Evolutionary conservation across 2,113 vertebrate species (phyloP).

Genomic region (Ciconia maguari): DNA sequence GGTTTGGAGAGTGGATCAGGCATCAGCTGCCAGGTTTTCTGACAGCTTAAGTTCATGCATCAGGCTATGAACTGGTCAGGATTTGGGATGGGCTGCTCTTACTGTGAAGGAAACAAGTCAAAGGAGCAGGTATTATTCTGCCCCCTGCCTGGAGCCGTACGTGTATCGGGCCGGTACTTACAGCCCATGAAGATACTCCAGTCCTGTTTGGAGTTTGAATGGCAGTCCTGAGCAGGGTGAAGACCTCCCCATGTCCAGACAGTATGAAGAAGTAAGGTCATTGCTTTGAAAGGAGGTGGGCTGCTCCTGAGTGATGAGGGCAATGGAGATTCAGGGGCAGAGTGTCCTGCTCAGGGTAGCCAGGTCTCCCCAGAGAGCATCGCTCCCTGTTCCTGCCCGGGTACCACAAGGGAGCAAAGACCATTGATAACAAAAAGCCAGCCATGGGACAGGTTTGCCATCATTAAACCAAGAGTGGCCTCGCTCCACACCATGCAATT

Average conservation of each 20-base stretch:
- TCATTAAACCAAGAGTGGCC: not conserved
- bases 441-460: not conserved
- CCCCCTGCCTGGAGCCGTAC: rapidly evolving
- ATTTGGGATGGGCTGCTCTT: not conserved
- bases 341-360: not conserved
- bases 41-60: not conserved
- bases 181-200: not conserved
- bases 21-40: not conserved
- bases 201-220: not conserved
- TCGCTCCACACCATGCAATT: not conserved
- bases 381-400: not conserved
- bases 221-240: not conserved
- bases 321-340: not conserved
- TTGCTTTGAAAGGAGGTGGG: not conserved
- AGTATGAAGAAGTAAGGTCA: not conserved
- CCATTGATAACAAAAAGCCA: not conserved
- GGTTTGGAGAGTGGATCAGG: not conserved
- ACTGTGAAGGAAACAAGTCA: not conserved
- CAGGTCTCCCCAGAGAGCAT: not conserved
- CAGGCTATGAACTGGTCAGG: not conserved
- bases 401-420: not conserved
- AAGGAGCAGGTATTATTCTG: not conserved
- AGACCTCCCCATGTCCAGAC: rapidly evolving
- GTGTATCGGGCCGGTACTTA: not conserved
- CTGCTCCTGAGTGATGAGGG: not conserved